These are phyloP conservation scores for Mimas tiliae DNA, from an alignment of 2,888 invertebrate species.

Conservation along the genomic window DNA sequence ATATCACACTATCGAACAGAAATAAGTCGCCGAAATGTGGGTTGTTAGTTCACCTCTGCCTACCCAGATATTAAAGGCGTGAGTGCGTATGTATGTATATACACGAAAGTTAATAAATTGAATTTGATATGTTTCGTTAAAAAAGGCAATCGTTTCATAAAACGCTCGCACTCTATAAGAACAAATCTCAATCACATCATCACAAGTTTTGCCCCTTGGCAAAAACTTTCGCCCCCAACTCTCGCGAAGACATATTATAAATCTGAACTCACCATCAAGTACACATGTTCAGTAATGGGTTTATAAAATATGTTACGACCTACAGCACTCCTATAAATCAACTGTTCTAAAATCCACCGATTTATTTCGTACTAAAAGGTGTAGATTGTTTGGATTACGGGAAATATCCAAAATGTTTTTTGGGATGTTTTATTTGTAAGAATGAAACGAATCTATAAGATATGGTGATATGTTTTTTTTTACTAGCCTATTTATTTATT, in stretches of 20 bases:
- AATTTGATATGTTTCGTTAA: too few species aligned
- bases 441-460: too few species aligned
- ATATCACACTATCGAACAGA: too few species aligned
- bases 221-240: not conserved
- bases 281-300: conserved; percentile 13
- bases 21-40: too few species aligned
- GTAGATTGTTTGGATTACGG: not conserved
- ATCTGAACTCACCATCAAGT: conserved; percentile 4
- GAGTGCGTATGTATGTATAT: too few species aligned
- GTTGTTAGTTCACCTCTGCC: too few species aligned
- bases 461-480: too few species aligned
- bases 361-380: conserved; percentile 8
- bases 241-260: not conserved
- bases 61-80: too few species aligned
- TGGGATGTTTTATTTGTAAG: not conserved
- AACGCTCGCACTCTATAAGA: not conserved
- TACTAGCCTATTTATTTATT: too few species aligned
- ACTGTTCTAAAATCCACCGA: not conserved
- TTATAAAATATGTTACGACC: conserved; percentile 18
- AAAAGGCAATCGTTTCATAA: not conserved
- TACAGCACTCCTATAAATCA: not conserved
- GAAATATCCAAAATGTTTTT: not conserved
- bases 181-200: not conserved
- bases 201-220: not conserved
- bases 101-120: too few species aligned